phyloP scores from a whole-genome alignment of 2,888 invertebrate genomes.

The Cyclophora punctaria region DNA sequence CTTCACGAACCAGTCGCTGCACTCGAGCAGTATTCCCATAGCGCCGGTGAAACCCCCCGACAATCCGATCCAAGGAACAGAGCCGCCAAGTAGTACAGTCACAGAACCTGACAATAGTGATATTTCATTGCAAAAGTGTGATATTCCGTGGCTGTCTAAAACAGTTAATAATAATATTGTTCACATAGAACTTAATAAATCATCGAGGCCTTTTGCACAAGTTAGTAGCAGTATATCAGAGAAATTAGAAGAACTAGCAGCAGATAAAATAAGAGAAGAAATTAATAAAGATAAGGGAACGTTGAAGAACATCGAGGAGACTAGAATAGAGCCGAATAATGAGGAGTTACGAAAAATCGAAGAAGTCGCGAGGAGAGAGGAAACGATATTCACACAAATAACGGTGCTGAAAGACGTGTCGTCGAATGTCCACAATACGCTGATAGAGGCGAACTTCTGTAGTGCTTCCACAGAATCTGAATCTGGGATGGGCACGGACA shows the following conservation, averaged over 20 bases:
- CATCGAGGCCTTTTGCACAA: conserved; percentile 62
- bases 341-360: conserved; percentile 49
- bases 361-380: conserved; percentile 57
- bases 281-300: conserved; percentile 12
- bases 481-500: conserved; percentile 67
- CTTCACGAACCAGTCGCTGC: conserved; percentile 50
- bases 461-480: conserved; percentile 61
- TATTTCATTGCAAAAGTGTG: conserved; percentile 49
- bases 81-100: conserved; percentile 66
- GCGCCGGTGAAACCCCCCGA: conserved; percentile 67
- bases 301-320: conserved; percentile 21
- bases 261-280: conserved; percentile 27
- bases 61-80: conserved; percentile 65
- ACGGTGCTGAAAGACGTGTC: conserved; percentile 65
- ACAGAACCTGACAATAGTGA: conserved; percentile 53
- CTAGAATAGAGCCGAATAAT: conserved; percentile 27
- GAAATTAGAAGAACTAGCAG: conserved; percentile 43
- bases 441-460: conserved; percentile 64
- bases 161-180: conserved; percentile 66
- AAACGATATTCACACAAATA: conserved; percentile 64
- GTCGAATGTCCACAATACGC: conserved; percentile 58
- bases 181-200: conserved; percentile 49
- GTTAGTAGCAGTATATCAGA: conserved; percentile 53
- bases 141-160: conserved; percentile 69
- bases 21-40: conserved; percentile 65